Conservation (phyloP, 2,113 vertebrate genomes). For the Ictalurus punctatus region DNA sequence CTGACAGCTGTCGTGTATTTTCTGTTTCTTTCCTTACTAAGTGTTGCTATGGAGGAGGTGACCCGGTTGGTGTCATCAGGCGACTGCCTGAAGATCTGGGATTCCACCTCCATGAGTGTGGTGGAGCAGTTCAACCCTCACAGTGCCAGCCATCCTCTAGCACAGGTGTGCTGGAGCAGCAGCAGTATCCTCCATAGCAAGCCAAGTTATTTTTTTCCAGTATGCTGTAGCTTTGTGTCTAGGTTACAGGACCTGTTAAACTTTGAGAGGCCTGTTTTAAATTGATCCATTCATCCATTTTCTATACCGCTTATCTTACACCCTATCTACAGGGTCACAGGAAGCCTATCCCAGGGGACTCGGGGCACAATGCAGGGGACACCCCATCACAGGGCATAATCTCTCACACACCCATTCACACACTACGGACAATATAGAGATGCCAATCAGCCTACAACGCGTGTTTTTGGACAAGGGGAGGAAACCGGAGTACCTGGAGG, state of each 20-base stretch:
- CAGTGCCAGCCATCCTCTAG: conserved; percentile 74
- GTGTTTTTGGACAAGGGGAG: too few relatives aligned
- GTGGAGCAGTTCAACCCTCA: conserved; percentile 95
- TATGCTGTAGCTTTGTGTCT: neutral
- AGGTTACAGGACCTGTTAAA: neutral
- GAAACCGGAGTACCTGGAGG: too few relatives aligned
- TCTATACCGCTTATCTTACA: too few relatives aligned
- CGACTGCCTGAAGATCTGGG: conserved; percentile 96
- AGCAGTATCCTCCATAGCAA: conserved; percentile 88
- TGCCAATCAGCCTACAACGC: too few relatives aligned
- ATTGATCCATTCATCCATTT: too few relatives aligned
- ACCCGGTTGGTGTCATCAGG: conserved; percentile 87
- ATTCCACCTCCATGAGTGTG: conserved; percentile 80
- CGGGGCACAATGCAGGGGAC: too few relatives aligned
- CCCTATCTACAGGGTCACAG: too few relatives aligned
- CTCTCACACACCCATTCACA: too few relatives aligned
- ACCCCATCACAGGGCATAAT: too few relatives aligned
- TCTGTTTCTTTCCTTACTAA: conserved; percentile 54
- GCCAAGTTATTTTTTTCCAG: neutral
- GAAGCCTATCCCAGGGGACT: too few relatives aligned
- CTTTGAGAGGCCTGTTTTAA: neutral
- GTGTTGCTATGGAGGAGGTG: conserved; percentile 86
- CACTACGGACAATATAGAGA: too few relatives aligned
- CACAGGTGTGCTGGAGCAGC: conserved; percentile 89
- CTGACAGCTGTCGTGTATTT: conserved; percentile 38